Base-by-base conservation (phyloP, 1,140 invertebrate species). In the Pogonognathellus flavescens region DNA sequence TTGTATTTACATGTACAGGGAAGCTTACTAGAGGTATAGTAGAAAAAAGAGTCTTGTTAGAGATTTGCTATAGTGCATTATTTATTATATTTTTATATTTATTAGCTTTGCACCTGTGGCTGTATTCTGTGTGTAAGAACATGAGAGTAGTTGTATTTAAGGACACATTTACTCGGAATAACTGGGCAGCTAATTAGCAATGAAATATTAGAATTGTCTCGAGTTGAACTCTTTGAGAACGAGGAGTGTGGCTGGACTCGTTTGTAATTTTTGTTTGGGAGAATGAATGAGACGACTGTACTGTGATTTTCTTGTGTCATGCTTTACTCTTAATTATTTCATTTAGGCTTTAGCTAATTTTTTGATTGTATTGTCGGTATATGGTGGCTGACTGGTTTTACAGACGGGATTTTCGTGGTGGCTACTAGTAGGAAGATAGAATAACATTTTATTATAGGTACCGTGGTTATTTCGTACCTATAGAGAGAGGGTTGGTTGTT, bases 181-280 rank as follows among this genome's bases (percentile, higher is more conserved):
- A 83, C 57, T 66, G 82, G 18, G 82, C 16, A 76, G 70, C 82
- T 83, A 83, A 83, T 83, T 83, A 83, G 82, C 41, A 62, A 66
- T 83, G 82, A 83, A 83, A 62, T 83, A 83, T 83, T 59, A 60
- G 53, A 59, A 57, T 31, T 83, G 82, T 83, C 57, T 66, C 80
- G 8, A 25, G 25, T 50, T 72, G 66, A 72, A 72, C 9, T 9
- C 59, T 20, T 13, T 41, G 25, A 18, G 80, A 53, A 81, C 11
- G 6, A 66, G 72, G 31, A 9, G 18, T n/a, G 53, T 20, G 80
- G 16, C 50, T 81, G 50, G 18, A 13, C 53, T 81, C 80, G 4
- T 81, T 81, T 55, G 70, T 50, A 50, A 50, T 50, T 76, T 31
- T 50, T 76, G 11, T 57, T n/a, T 1, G 2, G 10, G 53, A 18